Base-by-base conservation (phyloP, 2,888 invertebrate species). In the Drosophila picticornis region DNA sequence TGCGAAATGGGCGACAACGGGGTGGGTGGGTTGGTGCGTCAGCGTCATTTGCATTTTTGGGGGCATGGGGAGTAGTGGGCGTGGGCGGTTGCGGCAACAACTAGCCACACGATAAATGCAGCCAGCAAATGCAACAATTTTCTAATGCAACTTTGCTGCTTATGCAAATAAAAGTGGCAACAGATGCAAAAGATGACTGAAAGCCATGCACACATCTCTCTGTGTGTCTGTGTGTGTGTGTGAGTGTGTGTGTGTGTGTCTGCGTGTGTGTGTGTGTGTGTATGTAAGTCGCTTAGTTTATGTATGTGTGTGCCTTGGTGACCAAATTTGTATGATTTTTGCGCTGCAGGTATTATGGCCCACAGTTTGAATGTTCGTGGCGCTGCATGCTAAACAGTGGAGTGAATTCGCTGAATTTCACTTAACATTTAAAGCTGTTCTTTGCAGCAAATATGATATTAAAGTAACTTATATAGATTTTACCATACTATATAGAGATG, bases 141-240 rank as follows among this genome's bases (percentile, higher is more conserved):
- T 46, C 50, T 29, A 36, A 9, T 38, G 67, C 74, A 77, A 74
- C 63, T 90, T 65, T 70, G 56, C 55, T 69, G 72, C 89, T 84
- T 75, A 81, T 88, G 88, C 79, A 88, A 88, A 88, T 85, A 81
- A 72, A 73, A 77, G 62, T 66, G 66, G 64, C 67, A 68, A 72
- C 72, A 62, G 71, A 70, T 79, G 61, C 69, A 66, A 53, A 65
- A 73, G 68, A 77, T 79, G 80, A 76, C 69, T 73, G 68, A 78
- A 71, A 71, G 75, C 61, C 66, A 53, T 52, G 53, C 58, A 68
- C 13, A 66, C 6, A 59, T 16, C 4, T 25, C 46, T 46, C 16
- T 40, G 0, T n/a, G 10, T 40, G 10, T 40, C 4, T 19, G 2
- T 38, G 5, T 3, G 9, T 38, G 19, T 19, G 38, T 31, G 22